Evolutionary conservation across 2,113 vertebrate genomes (phyloP).

Genomic region (Sceloporus tristichus): DNA sequence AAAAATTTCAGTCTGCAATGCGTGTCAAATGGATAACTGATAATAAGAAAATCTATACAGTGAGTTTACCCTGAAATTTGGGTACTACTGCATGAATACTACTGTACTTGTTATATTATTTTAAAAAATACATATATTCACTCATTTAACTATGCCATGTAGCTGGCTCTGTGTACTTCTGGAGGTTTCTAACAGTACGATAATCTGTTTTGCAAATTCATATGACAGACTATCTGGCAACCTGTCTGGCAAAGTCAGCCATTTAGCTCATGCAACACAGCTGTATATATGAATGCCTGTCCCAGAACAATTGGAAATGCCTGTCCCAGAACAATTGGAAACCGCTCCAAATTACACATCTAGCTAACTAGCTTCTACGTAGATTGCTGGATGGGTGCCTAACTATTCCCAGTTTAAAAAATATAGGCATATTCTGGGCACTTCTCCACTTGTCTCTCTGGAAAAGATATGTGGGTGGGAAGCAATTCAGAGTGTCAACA

Average conservation of each 20-base stretch:
- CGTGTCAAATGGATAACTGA: neutral
- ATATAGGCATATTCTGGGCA: neutral
- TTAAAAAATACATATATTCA: neutral
- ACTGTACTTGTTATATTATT: neutral
- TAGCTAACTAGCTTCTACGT: neutral
- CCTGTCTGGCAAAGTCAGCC: neutral
- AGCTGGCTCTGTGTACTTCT: neutral
- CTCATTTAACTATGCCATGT: neutral
- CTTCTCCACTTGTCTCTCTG: neutral
- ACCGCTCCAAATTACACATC: neutral
- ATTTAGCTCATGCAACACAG: neutral
- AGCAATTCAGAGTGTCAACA: neutral
- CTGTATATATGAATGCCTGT: neutral
- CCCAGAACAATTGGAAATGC: neutral
- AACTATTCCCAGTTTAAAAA: neutral
- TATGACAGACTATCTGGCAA: neutral
- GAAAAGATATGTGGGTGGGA: neutral
- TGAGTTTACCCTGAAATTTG: neutral
- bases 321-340: neutral
- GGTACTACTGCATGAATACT: neutral
- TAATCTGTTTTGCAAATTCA: neutral
- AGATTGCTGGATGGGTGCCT: neutral
- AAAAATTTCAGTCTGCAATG: too few species aligned
- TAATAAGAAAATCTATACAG: neutral
- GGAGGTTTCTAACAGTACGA: neutral